Percentiles rank a stretch among this genome's conserved stretches.
Conservation (phyloP, 2,113 vertebrate genomes). For the Cnemophilus loriae region DNA sequence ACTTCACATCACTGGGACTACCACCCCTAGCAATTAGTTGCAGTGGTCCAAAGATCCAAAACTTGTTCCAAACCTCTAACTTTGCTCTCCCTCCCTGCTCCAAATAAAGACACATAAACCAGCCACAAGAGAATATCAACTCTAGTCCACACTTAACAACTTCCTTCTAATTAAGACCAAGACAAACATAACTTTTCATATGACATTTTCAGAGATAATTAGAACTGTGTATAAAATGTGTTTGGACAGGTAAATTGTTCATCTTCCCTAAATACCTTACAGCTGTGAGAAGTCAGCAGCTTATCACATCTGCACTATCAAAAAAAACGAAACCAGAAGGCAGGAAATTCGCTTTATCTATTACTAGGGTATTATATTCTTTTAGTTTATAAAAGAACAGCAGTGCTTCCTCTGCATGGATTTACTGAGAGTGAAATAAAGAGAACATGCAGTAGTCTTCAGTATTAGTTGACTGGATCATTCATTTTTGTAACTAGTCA, state of each 20-base stretch:
- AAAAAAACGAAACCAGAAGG: neutral
- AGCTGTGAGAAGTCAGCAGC: neutral
- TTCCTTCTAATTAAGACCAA: neutral
- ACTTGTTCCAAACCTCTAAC: neutral
- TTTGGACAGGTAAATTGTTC: neutral
- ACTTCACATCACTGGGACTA: neutral
- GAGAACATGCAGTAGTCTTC: neutral
- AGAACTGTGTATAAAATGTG: neutral
- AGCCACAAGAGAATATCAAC: neutral
- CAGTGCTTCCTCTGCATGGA: neutral
- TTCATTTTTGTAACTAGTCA: neutral
- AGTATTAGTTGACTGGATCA: neutral
- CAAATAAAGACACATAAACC: neutral
- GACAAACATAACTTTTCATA: neutral
- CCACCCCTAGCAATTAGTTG: neutral
- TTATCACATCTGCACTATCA: neutral
- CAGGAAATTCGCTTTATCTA: neutral
- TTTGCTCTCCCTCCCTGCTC: neutral
- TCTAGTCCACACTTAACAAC: neutral
- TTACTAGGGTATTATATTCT: neutral
- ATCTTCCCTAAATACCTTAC: neutral
- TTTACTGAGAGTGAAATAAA: neutral
- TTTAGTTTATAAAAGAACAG: neutral
- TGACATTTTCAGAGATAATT: neutral
- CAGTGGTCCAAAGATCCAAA: neutral